A percentile compares a stretch with the other conserved stretches of the same genome.
Conservation (phyloP, 2,113 vertebrate genomes). For the Salvelinus fontinalis region DNA sequence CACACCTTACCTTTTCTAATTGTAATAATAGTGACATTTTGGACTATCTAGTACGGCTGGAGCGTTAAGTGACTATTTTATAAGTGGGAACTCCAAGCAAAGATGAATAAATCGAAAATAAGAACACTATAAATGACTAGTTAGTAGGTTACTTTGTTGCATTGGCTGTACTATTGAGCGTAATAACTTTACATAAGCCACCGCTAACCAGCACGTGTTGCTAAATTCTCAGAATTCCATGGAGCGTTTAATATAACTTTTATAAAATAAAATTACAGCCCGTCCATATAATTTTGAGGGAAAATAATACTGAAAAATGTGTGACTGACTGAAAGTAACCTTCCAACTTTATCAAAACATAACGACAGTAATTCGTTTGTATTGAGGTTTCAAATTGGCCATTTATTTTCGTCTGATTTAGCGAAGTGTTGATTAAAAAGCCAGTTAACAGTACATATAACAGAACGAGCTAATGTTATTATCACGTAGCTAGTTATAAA, state of each 20-base stretch:
- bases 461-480: background rate
- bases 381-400: no score
- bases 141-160: background rate
- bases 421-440: no score
- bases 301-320: no score
- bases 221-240: background rate
- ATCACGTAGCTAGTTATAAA: background rate
- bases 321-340: no score
- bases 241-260: no score
- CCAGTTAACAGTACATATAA: background rate
- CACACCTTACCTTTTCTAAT: constrained; percentile 30
- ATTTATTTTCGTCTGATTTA: no score
- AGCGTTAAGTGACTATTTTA: background rate
- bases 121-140: constrained; percentile 22
- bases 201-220: constrained; percentile 61
- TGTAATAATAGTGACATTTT: constrained; percentile 38
- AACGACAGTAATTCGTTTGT: no score
- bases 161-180: no score
- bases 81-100: constrained; percentile 27
- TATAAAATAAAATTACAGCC: background rate
- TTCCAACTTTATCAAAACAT: no score
- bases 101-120: constrained; percentile 5
- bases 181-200: constrained; percentile 59
- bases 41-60: constrained; percentile 15
- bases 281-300: background rate